phyloP scores from a whole-genome alignment of 2,888 invertebrate species.

The Cephus rjabovi region DNA sequence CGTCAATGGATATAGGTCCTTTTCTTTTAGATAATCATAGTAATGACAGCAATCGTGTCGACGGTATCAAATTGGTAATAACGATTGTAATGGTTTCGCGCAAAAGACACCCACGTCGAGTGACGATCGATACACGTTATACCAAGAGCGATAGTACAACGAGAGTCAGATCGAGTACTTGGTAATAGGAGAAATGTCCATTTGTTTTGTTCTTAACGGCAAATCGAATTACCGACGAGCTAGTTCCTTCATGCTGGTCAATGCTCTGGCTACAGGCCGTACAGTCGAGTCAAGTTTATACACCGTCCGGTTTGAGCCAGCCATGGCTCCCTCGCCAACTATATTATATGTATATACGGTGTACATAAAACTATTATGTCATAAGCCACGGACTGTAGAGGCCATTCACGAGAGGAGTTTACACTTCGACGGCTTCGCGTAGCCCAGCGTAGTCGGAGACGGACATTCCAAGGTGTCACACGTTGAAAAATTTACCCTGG shows the following conservation, averaged over 20 bases:
- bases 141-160: slow-evolving; percentile 19
- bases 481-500: background rate
- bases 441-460: background rate
- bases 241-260: slow-evolving; percentile 14
- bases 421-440: slow-evolving; percentile 39
- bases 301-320: background rate
- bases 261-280: slow-evolving; percentile 13
- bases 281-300: background rate
- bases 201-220: slow-evolving; percentile 22
- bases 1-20: background rate
- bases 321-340: background rate
- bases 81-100: background rate
- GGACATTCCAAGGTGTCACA: background rate
- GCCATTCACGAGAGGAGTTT: slow-evolving; percentile 49
- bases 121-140: background rate
- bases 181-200: slow-evolving; percentile 26
- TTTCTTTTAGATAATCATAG: background rate
- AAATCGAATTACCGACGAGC: slow-evolving; percentile 6
- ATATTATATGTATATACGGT: background rate
- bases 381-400: slow-evolving; percentile 50
- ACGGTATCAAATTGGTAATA: background rate
- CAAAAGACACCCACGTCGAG: background rate
- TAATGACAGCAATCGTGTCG: background rate
- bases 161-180: slow-evolving; percentile 24
- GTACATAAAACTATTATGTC: slow-evolving; percentile 50